phyloP scores from a whole-genome alignment of 2,888 invertebrate genomes.

The Drosophila antonietae region DNA sequence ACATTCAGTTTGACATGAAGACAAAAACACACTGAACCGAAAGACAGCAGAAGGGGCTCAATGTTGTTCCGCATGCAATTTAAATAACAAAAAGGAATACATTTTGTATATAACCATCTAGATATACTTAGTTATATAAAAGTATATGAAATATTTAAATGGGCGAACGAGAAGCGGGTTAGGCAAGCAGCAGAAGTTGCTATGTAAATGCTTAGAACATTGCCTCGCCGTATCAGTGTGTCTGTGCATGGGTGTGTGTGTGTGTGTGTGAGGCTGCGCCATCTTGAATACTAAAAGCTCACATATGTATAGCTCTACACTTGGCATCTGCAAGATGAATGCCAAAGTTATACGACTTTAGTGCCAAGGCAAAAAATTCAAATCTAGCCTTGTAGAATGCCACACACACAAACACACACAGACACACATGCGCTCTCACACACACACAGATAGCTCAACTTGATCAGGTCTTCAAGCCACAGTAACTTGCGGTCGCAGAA shows the following conservation, averaged over 20 bases:
- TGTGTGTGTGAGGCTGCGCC: slow-evolving; percentile 38
- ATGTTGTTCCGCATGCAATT: slow-evolving; percentile 72
- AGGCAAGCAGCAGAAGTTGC: slow-evolving; percentile 22
- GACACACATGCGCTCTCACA: slow-evolving; percentile 7
- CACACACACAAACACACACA: slow-evolving; percentile 32
- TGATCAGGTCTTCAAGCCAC: slow-evolving; percentile 73
- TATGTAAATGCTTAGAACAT: slow-evolving; percentile 67
- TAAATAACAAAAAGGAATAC: slow-evolving; percentile 71
- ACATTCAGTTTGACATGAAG: slow-evolving; percentile 31
- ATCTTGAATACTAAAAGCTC: slow-evolving; percentile 47
- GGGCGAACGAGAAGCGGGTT: slow-evolving; percentile 34
- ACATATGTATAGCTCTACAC: slow-evolving; percentile 40
- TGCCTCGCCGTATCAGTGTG: slow-evolving; percentile 11
- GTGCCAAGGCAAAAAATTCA: slow-evolving; percentile 78
- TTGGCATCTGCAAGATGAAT: slow-evolving; percentile 70
- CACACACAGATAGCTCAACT: slow-evolving; percentile 20
- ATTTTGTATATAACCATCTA: not conserved
- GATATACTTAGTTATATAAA: not conserved
- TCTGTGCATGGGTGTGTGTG: slow-evolving; percentile 2
- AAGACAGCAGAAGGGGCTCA: slow-evolving; percentile 39
- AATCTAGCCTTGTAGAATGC: slow-evolving; percentile 69
- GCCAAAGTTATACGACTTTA: slow-evolving; percentile 78
- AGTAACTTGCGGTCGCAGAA: slow-evolving; percentile 65
- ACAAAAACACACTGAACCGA: slow-evolving; percentile 12
- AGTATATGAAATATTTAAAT: slow-evolving; percentile 45